Base-by-base conservation (phyloP, 2,113 vertebrate genomes). In the Oxyura jamaicensis region DNA sequence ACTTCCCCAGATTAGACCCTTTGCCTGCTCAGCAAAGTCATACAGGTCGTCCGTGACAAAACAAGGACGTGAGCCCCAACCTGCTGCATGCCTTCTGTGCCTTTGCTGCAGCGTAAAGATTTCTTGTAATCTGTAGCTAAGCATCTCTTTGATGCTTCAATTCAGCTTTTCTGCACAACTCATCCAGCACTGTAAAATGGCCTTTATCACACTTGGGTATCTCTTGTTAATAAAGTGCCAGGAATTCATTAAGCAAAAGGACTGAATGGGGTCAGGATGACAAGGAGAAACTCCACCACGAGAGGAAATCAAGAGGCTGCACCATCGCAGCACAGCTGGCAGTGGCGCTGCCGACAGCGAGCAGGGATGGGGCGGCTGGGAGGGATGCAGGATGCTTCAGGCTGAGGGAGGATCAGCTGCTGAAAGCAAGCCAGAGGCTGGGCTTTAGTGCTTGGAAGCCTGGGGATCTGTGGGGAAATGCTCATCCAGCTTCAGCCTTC, bases 141-240 rank as follows among this genome's bases (percentile, higher is more conserved):
- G 87, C 83, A 73, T 23, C 80, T 78, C 84, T 79, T 91, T 83
- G 88, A 93, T 53, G 88, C 46, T 67, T 86, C 9, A 3, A 83
- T 93, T 62, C 48, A 52, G 56, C 67, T 82, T 93, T 60, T 60
- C 93, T 86, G 36, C 88, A 76, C 56, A 62, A 52, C 72, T 83
- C 76, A 48, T 46, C 80, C 91, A 67, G 59, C 10, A 2, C 56
- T 36, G 39, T 29, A 71, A 85, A 94, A 93, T 11, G 29, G 83
- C 71, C 67, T 93, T 93, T 93, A 93, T 94, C 88, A 62, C 76
- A 75, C 95, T 86, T 42, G n/a, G 67, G 35, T 83, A 75, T 94
- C 91, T 83, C 84, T 25, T 62, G 93, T 58, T 93, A 94, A 91
- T 96, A 67, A 89, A 91, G 80, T 79, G 84, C 84, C 87, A 86